phyloP scores from a whole-genome alignment of 1,140 invertebrate species.

The Philopotamus ludificatus region DNA sequence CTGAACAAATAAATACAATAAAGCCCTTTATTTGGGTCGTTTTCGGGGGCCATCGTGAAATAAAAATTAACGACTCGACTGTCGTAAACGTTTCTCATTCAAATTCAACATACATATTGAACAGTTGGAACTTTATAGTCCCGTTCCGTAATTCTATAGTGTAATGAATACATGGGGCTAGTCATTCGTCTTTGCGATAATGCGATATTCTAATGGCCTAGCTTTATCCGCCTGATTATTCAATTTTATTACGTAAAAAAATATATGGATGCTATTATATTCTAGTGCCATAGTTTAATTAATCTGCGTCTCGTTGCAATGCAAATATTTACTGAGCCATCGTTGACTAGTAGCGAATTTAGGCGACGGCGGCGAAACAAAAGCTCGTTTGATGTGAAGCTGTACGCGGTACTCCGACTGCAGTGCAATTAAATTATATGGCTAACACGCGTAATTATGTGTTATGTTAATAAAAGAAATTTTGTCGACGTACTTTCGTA shows the following conservation, averaged over 20 bases:
- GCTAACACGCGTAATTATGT: neutral
- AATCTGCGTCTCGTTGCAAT: no score
- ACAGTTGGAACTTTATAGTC: neutral
- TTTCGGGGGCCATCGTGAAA: neutral
- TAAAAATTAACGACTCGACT: neutral
- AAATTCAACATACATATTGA: neutral
- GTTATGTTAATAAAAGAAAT: no score
- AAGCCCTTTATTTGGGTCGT: neutral
- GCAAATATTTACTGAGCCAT: conserved; percentile 17
- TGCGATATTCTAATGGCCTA: no score
- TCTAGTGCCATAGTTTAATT: no score
- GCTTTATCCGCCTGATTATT: no score
- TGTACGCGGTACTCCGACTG: neutral
- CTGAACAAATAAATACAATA: neutral
- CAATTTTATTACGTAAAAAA: no score
- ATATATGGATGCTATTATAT: no score
- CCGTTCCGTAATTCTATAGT: conserved; percentile 18
- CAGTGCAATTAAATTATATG: neutral
- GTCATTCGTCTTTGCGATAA: no score
- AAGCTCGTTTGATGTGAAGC: neutral
- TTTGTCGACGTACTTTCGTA: neutral
- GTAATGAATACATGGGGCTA: no score
- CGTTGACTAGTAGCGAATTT: conserved; percentile 4
- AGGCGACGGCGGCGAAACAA: conserved; percentile 9
- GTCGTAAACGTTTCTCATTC: neutral